phyloP scores from a whole-genome alignment of 2,888 invertebrate genomes.

The Melangyna quadrimaculata region DNA sequence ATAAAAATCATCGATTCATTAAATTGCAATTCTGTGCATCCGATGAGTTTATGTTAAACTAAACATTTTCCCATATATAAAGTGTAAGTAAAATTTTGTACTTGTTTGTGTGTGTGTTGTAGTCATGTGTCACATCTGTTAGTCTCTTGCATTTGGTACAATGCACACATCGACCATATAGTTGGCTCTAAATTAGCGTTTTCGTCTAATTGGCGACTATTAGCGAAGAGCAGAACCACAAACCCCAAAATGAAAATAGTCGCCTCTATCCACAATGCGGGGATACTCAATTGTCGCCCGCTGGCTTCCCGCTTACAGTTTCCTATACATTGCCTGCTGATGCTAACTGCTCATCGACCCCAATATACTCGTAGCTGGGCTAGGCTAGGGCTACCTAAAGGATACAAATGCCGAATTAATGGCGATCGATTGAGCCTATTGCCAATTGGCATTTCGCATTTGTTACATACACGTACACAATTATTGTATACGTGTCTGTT shows the following conservation, averaged over 20 bases:
- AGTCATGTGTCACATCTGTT: conserved; percentile 49
- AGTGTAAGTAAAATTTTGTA: not conserved
- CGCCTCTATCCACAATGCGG: conserved; percentile 28
- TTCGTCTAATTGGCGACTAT: conserved; percentile 71
- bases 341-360: not conserved
- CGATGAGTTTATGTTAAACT: conserved; percentile 70
- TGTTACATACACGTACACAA: conserved; percentile 59
- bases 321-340: not conserved
- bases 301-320: not conserved
- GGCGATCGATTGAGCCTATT: conserved; percentile 70
- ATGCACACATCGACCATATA: conserved; percentile 45
- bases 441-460: conserved; percentile 69
- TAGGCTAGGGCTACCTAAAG: not conserved
- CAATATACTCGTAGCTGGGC: not conserved
- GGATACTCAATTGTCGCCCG: conserved; percentile 1
- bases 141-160: conserved; percentile 23
- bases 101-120: not conserved
- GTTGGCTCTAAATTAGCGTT: conserved; percentile 66
- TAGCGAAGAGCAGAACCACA: conserved; percentile 67
- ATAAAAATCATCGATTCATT: conserved; percentile 72
- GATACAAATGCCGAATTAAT: conserved; percentile 67
- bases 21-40: conserved; percentile 69
- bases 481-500: too few species aligned
- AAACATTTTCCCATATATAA: conserved; percentile 45
- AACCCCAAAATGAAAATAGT: conserved; percentile 68